Conservation (phyloP, 2,888 invertebrate species). For the Lottia scabra region DNA sequence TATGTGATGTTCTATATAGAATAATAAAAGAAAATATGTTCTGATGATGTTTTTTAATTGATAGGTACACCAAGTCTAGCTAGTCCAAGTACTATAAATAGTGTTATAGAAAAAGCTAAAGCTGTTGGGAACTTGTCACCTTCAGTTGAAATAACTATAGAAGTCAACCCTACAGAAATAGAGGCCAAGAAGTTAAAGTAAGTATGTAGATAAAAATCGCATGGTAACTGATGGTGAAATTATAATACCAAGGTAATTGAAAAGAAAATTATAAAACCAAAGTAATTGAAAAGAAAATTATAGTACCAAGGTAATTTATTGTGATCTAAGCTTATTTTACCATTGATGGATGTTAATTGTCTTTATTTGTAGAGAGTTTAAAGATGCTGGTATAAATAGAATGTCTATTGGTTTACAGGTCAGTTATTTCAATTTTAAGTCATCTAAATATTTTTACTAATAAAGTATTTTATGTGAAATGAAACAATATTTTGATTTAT, state of each 20-base stretch:
- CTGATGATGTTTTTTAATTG: not conserved
- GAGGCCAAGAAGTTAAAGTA: constrained; percentile 51
- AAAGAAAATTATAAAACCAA: no score
- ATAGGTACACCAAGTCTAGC: constrained; percentile 64
- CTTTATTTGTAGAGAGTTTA: constrained; percentile 49
- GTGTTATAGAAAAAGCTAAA: constrained; percentile 42
- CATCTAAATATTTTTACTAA: not conserved
- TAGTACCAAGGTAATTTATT: no score
- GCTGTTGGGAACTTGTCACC: constrained; percentile 25
- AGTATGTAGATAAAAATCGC: constrained; percentile 1
- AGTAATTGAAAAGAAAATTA: no score
- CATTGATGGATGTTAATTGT: constrained; percentile 1
- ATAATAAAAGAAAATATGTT: no score
- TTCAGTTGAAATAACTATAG: constrained; percentile 57
- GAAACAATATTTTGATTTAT: no score
- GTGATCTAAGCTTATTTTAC: no score
- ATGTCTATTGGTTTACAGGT: constrained; percentile 63
- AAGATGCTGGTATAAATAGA: constrained; percentile 57
- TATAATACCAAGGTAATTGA: no score
- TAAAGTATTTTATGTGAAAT: no score
- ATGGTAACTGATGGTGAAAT: no score
- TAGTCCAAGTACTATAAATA: constrained; percentile 44
- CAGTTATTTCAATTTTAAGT: constrained; percentile 3
- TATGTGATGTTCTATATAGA: no score
- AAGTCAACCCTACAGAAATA: constrained; percentile 60